Conservation (phyloP, 2,888 invertebrate species). For the Glyphotaelius pellucidus region DNA sequence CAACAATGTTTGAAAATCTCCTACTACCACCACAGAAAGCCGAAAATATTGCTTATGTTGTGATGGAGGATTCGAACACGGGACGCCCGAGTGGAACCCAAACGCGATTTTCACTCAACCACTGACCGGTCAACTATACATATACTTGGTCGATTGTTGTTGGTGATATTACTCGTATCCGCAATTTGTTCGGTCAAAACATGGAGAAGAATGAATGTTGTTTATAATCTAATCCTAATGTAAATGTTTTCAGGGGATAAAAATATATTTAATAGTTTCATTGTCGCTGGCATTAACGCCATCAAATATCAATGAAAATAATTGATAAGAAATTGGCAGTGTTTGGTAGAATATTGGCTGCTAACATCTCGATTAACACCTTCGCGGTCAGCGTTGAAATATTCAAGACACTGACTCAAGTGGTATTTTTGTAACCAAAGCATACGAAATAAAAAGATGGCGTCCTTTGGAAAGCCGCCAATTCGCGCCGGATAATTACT, state of each 20-base stretch:
- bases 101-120: too few relatives aligned
- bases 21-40: too few relatives aligned
- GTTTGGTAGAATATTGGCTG: not conserved
- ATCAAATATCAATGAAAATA: not conserved
- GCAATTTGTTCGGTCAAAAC: too few relatives aligned
- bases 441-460: constrained; percentile 39
- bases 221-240: too few relatives aligned
- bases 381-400: constrained; percentile 26
- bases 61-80: too few relatives aligned
- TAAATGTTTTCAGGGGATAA: not conserved
- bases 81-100: too few relatives aligned
- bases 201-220: too few relatives aligned
- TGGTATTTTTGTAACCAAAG: constrained; percentile 36
- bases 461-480: constrained; percentile 14
- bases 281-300: not conserved
- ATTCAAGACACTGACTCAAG: constrained; percentile 31
- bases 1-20: too few relatives aligned
- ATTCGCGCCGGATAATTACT: constrained; percentile 35
- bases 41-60: too few relatives aligned
- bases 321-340: not conserved
- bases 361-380: constrained; percentile 19
- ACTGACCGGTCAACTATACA: too few relatives aligned
- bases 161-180: too few relatives aligned
- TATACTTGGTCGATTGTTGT: too few relatives aligned
- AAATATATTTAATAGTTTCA: not conserved